A percentile compares a stretch with the other conserved stretches of the same genome.
Conservation (phyloP, 2,113 vertebrate genomes). For the Cynocephalus volans region DNA sequence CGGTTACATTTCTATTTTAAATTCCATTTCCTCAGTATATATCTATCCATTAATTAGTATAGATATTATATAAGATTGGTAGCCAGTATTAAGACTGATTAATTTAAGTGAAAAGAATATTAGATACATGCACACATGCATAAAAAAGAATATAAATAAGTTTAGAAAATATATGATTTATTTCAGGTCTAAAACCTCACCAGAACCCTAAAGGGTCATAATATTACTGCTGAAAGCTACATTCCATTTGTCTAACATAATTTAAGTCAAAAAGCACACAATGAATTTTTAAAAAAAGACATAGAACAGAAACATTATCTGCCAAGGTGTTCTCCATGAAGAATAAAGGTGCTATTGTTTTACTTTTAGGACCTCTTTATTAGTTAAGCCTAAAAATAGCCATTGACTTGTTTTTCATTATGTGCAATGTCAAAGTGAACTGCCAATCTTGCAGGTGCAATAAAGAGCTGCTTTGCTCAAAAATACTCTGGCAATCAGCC, state of each 20-base stretch:
- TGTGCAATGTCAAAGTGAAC: slow-evolving; percentile 73
- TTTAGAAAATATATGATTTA: neutral
- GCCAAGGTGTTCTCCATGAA: neutral
- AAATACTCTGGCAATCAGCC: slow-evolving; percentile 73
- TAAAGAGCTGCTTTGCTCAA: slow-evolving; percentile 69
- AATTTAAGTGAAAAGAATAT: slow-evolving; percentile 10
- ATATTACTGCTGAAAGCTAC: neutral
- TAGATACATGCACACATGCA: neutral
- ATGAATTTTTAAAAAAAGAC: neutral
- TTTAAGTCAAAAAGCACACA: neutral
- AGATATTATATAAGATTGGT: neutral
- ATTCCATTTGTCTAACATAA: neutral
- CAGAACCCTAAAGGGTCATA: neutral
- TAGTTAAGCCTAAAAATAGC: slow-evolving; percentile 80
- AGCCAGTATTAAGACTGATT: neutral
- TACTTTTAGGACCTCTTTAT: slow-evolving; percentile 59
- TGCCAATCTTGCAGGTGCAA: slow-evolving; percentile 65
- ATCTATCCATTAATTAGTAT: neutral
- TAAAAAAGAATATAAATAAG: neutral
- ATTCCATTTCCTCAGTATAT: neutral
- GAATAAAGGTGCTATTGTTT: slow-evolving; percentile 48
- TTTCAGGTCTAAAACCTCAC: neutral
- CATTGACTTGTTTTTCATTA: slow-evolving; percentile 73
- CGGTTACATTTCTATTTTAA: neutral
- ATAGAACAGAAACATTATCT: neutral